Conservation (phyloP, 1,140 invertebrate genomes). For the Atopsyche davidsoni region DNA sequence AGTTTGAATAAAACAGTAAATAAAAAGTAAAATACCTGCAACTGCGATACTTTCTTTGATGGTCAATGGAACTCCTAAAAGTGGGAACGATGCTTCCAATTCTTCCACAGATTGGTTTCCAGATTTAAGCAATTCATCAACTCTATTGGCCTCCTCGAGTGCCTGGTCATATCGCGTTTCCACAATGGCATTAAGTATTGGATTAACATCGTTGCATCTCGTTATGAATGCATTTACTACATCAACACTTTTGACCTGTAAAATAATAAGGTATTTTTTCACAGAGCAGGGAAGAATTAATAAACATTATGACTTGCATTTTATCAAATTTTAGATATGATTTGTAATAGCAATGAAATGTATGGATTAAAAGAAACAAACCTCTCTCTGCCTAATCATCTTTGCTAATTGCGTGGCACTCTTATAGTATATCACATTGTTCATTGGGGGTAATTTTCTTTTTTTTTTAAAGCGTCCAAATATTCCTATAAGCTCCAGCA, state of each 20-base stretch:
- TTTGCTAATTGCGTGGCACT: background rate
- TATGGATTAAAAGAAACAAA: background rate
- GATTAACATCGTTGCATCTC: constrained; percentile 60
- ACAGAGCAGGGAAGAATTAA: background rate
- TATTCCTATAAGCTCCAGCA: background rate
- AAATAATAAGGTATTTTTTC: background rate
- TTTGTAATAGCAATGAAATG: background rate
- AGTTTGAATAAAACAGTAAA: background rate
- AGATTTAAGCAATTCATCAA: constrained; percentile 43
- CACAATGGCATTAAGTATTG: constrained; percentile 61
- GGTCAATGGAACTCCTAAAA: constrained; percentile 60
- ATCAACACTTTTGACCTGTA: constrained; percentile 50
- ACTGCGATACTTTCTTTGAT: constrained; percentile 62
- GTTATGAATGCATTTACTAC: constrained; percentile 58
- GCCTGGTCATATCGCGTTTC: constrained; percentile 58
- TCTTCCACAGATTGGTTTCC: constrained; percentile 41
- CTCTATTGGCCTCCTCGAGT: constrained; percentile 49
- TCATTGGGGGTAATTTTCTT: background rate
- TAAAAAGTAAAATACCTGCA: constrained; percentile 41
- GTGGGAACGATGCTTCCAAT: constrained; percentile 49
- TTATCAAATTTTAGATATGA: background rate
- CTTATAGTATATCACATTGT: background rate
- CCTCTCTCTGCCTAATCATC: background rate
- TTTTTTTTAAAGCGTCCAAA: background rate
- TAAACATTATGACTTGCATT: background rate